Evolutionary conservation across 30 jellyfish, hydroid and myxozoan species (phyloP), one percentile per base, ranked within the genome.

Genomic region (Cassiopea xamachana): DNA sequence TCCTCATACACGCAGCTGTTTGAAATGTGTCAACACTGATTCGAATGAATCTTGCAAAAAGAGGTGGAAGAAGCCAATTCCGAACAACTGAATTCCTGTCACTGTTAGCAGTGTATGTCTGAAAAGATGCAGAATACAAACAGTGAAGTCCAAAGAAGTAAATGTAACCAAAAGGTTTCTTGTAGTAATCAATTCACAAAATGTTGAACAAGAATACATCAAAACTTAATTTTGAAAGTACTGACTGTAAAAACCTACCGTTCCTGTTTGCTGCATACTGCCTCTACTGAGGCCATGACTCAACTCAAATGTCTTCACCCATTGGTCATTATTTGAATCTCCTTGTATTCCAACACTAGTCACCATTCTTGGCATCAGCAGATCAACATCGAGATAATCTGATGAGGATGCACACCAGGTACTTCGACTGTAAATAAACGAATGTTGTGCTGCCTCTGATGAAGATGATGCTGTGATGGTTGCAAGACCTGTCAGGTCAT

Each of bases 41-140:
- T 50, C 82, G 50, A 16, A 89, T 16, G 82, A 61, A 80, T 83
- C 69, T 73, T 46, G 96, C 68, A 45, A 70, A 70, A 16, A 80
- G 72, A 4, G 91, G 88, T 18, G 88, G 83, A 47, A 48, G 74
- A 15, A 89, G 47, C 92, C 93, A 86, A 64, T 75, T 46, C 47
- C 93, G 83, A 18, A 86, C 93, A 44, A 86, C 89, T 13, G 93
- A 74, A 44, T 86, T 76, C 75, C 93, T 58, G 48, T 86, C 93
- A 47, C n/a, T 47, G 62, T 76, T 86, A 2, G 83, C 93, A 60
- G 1, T 76, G 71, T 70, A 86, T 17, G 73, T 47, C 93, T 86
- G 50, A 27, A 61, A 59, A 76, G 47, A 14, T 17, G 0, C 50
- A 69, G 8, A 44, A 68, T 15, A 0, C 27, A 83, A 70, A 68